Base-by-base conservation (phyloP, 1,140 invertebrate genomes). In the Heliconius himera region DNA sequence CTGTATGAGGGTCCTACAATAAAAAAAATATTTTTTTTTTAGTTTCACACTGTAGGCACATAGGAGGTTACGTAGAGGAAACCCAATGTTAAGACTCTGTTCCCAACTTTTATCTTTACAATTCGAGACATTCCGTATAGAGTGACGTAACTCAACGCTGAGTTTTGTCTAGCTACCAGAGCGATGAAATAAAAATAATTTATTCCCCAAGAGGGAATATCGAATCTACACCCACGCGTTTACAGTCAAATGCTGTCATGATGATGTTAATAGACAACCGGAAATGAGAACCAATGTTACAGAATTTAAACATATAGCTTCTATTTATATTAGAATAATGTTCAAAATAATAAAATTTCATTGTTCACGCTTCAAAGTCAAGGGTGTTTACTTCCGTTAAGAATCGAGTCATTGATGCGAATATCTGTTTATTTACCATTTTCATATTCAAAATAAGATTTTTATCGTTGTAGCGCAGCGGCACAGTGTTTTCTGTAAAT, bases 321-420 rank as follows among this genome's bases (percentile, higher is more conserved):
- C n/a, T 56, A 56, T 56, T 56, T 56, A 56, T 9, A 56, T n/a
- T 3, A n/a, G 54, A 26, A 66, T 66, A 66, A 66, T 66, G 60
- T 66, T 66, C 60, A 66, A 66, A 66, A 66, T 66, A 66, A 66
- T 16, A 26, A 56, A n/a, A 11, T n/a, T n/a, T 22, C 8, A 66
- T 29, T 66, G 60, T 66, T 66, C 60, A 66, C 60, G 60, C 60
- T 66, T 26, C 60, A 66, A 66, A 26, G 60, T 66, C 60, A 66
- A 66, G 60, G 60, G 60, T 66, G 60, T 66, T 66, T n/a, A 66
- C 22, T 66, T 66, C 60, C 60, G 60, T 26, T 66, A 29, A 26
- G 60, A 66, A 66, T 66, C 20, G n/a, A 60, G 56, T 60, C 60
- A 66, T n/a, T 66, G 20, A 66, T 22, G 22, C 60, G 29, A 26